Evolutionary conservation across 35 echinoderm and acorn worm species (phyloP), one percentile per base, ranked within the genome.

Genomic region (Ophiothrix spiculata): DNA sequence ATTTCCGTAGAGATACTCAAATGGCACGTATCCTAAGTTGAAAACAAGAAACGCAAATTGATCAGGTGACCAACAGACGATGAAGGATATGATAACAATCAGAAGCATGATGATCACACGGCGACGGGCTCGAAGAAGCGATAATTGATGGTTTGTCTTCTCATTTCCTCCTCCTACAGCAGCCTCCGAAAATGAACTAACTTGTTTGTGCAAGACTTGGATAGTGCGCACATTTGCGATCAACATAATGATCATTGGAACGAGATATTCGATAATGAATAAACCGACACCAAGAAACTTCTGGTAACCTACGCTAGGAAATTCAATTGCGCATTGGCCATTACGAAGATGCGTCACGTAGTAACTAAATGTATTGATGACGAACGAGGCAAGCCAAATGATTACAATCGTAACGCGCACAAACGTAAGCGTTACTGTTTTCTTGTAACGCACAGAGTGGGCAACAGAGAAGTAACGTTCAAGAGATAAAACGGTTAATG

Each of bases 381-480:
- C 69, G n/a, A 91, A 84, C 2, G 95, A 88, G 28, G 35, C 32
- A 4, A 93, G 25, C 88, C 95, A 98, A 35, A 94, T 79, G 25
- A 83, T 16, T 19, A 78, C 17, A 31, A 93, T 79, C 1, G 86
- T 82, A 11, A 45, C 11, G 32, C 76, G 40, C 0, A 78, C 84
- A 8, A 77, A 86, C 10, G 63, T 78, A 31, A 56, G 78, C 36
- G 75, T 85, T 37, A 93, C 90, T 17, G 91, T 32, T 56, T 64
- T 75, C 13, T 81, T 56, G 69, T 94, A 94, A 31, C 63, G 87
- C 13, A 93, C 74, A 21, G 95, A 91, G 42, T 94, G 79, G 21
- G 89, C 90, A 36, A 98, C 86, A 10, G 95, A 91, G 0, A 98
- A 39, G n/a, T 91, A 98, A 33, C 95, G 75, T 78, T 98, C 95